Base-by-base conservation (phyloP, 2,888 invertebrate species). In the Alsophila aescularia region DNA sequence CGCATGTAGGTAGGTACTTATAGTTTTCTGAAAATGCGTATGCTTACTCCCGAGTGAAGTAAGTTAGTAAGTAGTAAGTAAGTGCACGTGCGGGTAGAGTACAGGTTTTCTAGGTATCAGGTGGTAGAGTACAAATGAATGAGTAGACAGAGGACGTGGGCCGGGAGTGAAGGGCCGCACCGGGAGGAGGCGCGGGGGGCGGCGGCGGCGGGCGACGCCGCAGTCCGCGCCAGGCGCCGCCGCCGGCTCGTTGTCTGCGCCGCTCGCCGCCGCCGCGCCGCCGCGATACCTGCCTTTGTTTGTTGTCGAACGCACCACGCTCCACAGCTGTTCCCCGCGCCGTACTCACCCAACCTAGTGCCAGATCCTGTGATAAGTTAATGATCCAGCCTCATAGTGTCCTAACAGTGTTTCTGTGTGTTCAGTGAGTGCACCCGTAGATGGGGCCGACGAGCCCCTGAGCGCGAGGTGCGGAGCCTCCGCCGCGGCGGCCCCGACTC, bases 221-320 rank as follows among this genome's bases (percentile, higher is more conserved):
- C 89, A 89, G 89, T 89, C 83, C 85, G 85, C 83, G 87, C 82
- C 79, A 80, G 80, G 77, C 73, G 81, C 81, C 84, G 80, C 75
- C 73, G 78, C 61, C 75, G 85, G 86, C 75, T 71, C 65, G 82
- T 83, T 70, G 87, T 86, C 79, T 74, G 74, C 65, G 74, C 29
- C 60, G 70, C 55, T 7, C 58, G 58, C 54, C 53, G 66, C 51
- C 60, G 62, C 62, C 54, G 52, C 58, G 62, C 63, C 50, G 60
- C 69, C 82, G 79, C 85, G 83, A 80, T 82, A 80, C 75, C 70
- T 66, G 70, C 72, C 87, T 89, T 90, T 90, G 90, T 90, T 90
- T 90, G 85, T 86, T 78, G 80, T 78, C 75, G 64, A 65, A 77
- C 78, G 73, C 77, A 78, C 78, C 77, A 77, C 77, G 72, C 66